phyloP scores from a whole-genome alignment of 2,888 invertebrate genomes.

The Blastobasis adustella region DNA sequence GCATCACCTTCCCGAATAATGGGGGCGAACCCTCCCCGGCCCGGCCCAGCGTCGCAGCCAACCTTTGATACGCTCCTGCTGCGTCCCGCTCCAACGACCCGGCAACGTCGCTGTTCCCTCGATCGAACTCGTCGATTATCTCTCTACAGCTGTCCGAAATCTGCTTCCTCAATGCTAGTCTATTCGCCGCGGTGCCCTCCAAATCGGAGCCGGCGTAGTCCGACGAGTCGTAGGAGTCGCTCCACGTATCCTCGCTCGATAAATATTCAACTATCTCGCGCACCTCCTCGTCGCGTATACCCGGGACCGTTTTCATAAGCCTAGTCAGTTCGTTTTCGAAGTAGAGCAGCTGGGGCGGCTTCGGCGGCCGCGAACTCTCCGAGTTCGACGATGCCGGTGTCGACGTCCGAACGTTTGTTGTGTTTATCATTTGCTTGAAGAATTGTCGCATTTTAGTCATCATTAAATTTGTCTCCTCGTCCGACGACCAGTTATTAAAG shows the following conservation, averaged over 20 bases:
- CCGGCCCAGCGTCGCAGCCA: slow-evolving; percentile 89
- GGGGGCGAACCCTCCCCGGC: slow-evolving; percentile 85
- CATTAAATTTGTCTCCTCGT: slow-evolving; percentile 95
- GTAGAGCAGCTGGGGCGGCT: slow-evolving; percentile 90
- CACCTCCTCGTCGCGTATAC: slow-evolving; percentile 92
- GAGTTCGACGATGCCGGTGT: slow-evolving; percentile 60
- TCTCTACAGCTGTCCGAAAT: slow-evolving; percentile 92
- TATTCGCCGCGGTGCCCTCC: slow-evolving; percentile 78
- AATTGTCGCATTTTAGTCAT: slow-evolving; percentile 96
- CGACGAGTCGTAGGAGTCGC: slow-evolving; percentile 93
- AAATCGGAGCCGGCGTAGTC: slow-evolving; percentile 93
- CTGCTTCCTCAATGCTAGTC: slow-evolving; percentile 85
- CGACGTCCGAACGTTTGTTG: slow-evolving; percentile 69
- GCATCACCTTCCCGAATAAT: slow-evolving; percentile 92
- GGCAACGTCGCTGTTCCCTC: slow-evolving; percentile 73
- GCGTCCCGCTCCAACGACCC: slow-evolving; percentile 81
- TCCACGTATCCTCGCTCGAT: slow-evolving; percentile 95
- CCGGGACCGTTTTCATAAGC: slow-evolving; percentile 94
- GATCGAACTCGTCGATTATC: slow-evolving; percentile 91
- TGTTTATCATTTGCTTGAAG: slow-evolving; percentile 92
- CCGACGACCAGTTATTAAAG: slow-evolving; percentile 95
- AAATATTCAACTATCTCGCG: slow-evolving; percentile 94
- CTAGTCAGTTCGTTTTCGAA: slow-evolving; percentile 93
- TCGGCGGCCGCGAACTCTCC: slow-evolving; percentile 77
- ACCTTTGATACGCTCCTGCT: slow-evolving; percentile 89